Conservation (phyloP, 1,140 invertebrate genomes). For the Aethina tumida region DNA sequence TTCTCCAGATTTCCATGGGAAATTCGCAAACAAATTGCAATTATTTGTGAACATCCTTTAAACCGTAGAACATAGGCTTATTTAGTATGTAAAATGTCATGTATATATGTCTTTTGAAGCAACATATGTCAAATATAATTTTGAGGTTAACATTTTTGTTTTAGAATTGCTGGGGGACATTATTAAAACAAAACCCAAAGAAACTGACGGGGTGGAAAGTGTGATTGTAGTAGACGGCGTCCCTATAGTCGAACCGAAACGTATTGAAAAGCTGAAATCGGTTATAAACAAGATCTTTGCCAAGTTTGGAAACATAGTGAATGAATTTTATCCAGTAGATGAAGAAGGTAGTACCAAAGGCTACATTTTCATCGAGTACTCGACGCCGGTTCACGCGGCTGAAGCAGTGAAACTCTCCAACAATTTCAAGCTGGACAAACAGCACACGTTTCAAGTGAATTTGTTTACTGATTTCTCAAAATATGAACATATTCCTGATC, state of each 20-base stretch:
- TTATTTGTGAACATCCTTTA: too few species aligned
- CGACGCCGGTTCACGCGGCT: slow-evolving; percentile 65
- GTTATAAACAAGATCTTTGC: slow-evolving; percentile 89
- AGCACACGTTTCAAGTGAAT: slow-evolving; percentile 92
- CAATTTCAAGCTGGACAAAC: slow-evolving; percentile 93
- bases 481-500: slow-evolving; percentile 82
- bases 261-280: slow-evolving; percentile 85
- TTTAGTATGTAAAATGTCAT: too few species aligned
- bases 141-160: slow-evolving; percentile 37
- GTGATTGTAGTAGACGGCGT: slow-evolving; percentile 95
- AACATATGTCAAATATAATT: not conserved
- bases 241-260: slow-evolving; percentile 85
- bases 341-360: slow-evolving; percentile 83
- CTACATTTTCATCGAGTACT: slow-evolving; percentile 91
- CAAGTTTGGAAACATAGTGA: slow-evolving; percentile 85
- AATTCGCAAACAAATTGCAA: too few species aligned
- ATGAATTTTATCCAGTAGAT: slow-evolving; percentile 80
- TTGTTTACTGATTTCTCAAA: slow-evolving; percentile 89
- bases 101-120: not conserved
- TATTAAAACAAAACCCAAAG: slow-evolving; percentile 76
- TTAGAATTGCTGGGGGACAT: slow-evolving; percentile 84
- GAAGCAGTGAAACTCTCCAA: slow-evolving; percentile 82
- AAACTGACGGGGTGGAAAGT: slow-evolving; percentile 91
- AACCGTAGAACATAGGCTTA: too few species aligned
- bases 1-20: too few species aligned